Conservation (phyloP, 2,113 vertebrate species). For the Lethenteron reissneri region DNA sequence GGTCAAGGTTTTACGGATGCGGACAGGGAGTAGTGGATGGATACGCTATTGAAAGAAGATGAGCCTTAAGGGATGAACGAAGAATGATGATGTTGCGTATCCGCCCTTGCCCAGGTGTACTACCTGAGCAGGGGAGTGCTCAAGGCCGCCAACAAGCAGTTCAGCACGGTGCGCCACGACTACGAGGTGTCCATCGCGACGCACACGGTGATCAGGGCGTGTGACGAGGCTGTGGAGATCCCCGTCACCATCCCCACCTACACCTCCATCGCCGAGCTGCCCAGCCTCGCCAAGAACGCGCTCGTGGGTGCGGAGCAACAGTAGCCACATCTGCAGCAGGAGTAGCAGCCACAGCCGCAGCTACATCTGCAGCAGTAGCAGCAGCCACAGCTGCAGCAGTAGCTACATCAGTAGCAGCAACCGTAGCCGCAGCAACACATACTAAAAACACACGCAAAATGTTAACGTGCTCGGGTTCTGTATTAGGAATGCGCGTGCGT, state of each 20-base stretch:
- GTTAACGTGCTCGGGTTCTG: too few species aligned
- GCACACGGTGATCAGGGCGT: conserved; percentile 57
- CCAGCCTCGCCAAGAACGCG: conserved; percentile 46
- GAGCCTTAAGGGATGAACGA: not conserved
- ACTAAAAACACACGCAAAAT: too few species aligned
- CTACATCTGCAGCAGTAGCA: too few species aligned
- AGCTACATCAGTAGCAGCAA: too few species aligned
- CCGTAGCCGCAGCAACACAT: too few species aligned
- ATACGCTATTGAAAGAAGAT: not conserved
- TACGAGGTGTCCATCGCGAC: conserved; percentile 84
- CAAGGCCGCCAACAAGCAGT: conserved; percentile 95
- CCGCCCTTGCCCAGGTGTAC: conserved; percentile 40
- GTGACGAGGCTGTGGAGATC: conserved; percentile 53
- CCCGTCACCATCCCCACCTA: conserved; percentile 72
- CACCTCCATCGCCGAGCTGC: conserved; percentile 47
- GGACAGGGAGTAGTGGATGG: not conserved
- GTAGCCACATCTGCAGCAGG: too few species aligned
- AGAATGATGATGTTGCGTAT: too few species aligned
- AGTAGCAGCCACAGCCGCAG: too few species aligned
- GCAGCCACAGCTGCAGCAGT: too few species aligned
- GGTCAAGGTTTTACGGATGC: not conserved
- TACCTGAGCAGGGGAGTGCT: conserved; percentile 68
- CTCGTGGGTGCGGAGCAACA: conserved; percentile 40
- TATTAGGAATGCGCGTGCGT: too few species aligned
- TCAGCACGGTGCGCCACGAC: conserved; percentile 75